Conservation (phyloP, 2,113 vertebrate genomes). For the Oriolus oriolus region DNA sequence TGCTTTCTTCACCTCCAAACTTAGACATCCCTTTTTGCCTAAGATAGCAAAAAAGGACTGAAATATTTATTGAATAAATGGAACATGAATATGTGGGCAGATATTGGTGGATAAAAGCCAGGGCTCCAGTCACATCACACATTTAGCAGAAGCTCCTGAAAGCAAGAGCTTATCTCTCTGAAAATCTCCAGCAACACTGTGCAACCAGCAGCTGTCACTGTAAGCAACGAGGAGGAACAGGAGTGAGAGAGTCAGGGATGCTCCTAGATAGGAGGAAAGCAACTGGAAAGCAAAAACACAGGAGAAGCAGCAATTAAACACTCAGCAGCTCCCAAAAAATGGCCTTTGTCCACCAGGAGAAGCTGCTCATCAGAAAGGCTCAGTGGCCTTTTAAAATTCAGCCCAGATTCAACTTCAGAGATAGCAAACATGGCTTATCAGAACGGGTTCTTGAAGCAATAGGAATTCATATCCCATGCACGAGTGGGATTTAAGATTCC, state of each 20-base stretch:
- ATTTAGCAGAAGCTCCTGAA: neutral
- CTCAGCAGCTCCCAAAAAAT: neutral
- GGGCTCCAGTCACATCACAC: neutral
- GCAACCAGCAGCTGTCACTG: conserved; percentile 49
- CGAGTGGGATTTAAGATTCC: neutral
- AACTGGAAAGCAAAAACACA: conserved; percentile 32
- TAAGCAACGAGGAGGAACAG: neutral
- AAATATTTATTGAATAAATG: neutral
- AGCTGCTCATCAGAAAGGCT: neutral
- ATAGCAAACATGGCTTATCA: neutral
- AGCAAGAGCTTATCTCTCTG: neutral
- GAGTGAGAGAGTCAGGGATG: neutral
- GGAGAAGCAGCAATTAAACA: conserved; percentile 4
- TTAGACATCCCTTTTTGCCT: neutral
- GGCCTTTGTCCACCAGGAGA: neutral
- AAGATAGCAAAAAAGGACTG: neutral
- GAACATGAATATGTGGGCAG: neutral
- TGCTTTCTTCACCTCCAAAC: neutral
- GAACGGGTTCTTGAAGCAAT: neutral
- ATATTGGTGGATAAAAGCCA: neutral
- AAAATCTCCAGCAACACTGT: neutral
- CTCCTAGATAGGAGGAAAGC: neutral
- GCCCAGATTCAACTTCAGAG: neutral
- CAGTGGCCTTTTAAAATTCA: neutral
- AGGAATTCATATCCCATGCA: neutral